These are phyloP conservation scores for Saguinus midas DNA, from an alignment of 2,113 vertebrate species.

Conservation along the genomic window DNA sequence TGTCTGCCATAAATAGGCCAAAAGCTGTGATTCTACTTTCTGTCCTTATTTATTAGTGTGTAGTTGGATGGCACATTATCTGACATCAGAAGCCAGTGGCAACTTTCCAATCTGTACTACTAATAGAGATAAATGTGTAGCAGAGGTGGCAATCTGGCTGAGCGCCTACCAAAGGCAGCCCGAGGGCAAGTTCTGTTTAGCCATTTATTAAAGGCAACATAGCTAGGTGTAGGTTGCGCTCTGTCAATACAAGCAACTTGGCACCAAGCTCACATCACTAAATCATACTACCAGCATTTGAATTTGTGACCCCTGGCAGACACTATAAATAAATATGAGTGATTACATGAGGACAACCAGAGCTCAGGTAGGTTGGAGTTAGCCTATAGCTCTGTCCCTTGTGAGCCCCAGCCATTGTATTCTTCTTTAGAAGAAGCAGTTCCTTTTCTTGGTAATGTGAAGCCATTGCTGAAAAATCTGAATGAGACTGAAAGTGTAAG, in stretches of 20 bases:
- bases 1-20: slow-evolving; percentile 10
- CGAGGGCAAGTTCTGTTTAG: not conserved
- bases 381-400: not conserved
- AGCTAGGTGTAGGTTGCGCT: not conserved
- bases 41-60: slow-evolving; percentile 63
- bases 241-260: not conserved
- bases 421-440: not conserved
- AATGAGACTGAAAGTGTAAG: not conserved
- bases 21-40: slow-evolving; percentile 46
- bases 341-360: not conserved
- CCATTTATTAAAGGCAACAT: not conserved
- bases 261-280: not conserved
- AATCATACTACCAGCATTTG: not conserved
- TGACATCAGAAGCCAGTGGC: slow-evolving; percentile 68
- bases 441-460: not conserved
- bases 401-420: no score
- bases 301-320: not conserved
- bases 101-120: slow-evolving; percentile 56
- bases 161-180: slow-evolving; percentile 14
- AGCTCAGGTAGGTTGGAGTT: not conserved
- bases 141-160: slow-evolving; percentile 46
- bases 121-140: slow-evolving; percentile 67
- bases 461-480: not conserved
- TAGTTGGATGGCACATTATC: slow-evolving; percentile 23
- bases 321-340: not conserved